Evolutionary conservation across 2,113 vertebrate species (phyloP).

Genomic region (Myodes glareolus): DNA sequence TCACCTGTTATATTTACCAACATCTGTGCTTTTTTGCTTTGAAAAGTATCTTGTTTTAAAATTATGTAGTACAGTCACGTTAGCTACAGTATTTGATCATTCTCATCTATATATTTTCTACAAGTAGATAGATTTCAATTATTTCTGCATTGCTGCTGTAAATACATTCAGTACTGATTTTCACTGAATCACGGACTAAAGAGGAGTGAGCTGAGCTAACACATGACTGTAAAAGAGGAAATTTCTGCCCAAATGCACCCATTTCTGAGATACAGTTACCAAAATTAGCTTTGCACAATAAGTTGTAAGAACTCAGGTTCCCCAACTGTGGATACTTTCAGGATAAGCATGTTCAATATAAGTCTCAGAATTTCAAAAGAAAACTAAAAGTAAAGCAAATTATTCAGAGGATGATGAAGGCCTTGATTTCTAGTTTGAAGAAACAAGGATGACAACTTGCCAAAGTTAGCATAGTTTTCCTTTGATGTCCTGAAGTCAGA

Average conservation of each 20-base stretch:
- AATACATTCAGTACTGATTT: background rate
- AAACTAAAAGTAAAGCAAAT: constrained; percentile 30
- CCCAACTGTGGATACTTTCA: constrained; percentile 11
- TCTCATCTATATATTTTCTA: background rate
- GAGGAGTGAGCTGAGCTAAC: background rate
- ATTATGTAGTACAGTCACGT: background rate
- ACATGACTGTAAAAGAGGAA: background rate
- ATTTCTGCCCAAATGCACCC: background rate
- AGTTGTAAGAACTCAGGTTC: background rate
- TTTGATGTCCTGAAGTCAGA: constrained; percentile 14
- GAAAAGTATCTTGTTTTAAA: background rate
- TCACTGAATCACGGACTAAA: background rate
- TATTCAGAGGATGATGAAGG: background rate
- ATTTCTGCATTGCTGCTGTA: background rate
- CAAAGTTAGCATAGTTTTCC: background rate
- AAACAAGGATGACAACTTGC: background rate
- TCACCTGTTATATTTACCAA: background rate
- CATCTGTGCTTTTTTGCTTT: background rate
- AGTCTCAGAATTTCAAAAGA: constrained; percentile 8
- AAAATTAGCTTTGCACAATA: background rate
- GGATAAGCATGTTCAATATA: background rate
- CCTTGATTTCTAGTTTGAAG: background rate
- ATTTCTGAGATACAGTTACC: background rate
- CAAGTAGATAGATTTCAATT: background rate
- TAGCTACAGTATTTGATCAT: background rate